Evolutionary conservation across 2,113 vertebrate species (phyloP).

Genomic region (Carettochelys insculpta): DNA sequence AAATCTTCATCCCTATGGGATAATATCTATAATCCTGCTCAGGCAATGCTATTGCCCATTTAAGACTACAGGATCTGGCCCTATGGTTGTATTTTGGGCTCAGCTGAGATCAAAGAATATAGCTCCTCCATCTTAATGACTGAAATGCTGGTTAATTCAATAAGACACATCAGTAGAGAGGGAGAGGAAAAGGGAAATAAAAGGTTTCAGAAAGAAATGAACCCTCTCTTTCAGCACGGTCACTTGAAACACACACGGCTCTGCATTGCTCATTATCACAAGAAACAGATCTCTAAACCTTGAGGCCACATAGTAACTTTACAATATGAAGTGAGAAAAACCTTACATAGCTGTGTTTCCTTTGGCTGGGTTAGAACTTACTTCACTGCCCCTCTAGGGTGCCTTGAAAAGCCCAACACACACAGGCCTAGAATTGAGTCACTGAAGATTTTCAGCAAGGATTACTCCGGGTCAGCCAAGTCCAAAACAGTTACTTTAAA

Average conservation of each 20-base stretch:
- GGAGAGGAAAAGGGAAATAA: not conserved
- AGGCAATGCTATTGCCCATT: not conserved
- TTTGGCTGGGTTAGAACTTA: no score
- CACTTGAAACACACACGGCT: not conserved
- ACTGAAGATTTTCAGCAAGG: not conserved
- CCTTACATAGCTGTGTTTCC: no score
- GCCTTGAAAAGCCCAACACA: not conserved
- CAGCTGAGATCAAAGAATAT: not conserved
- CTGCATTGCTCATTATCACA: not conserved
- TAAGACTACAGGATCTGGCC: not conserved
- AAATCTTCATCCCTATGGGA: not conserved
- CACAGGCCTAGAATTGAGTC: not conserved
- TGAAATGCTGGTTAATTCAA: no score
- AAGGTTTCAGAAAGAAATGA: not conserved
- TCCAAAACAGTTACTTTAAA: no score
- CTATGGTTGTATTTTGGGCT: rapidly evolving
- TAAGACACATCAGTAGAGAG: no score
- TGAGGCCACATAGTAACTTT: not conserved
- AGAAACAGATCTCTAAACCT: not conserved
- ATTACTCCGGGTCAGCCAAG: not conserved
- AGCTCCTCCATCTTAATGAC: no score
- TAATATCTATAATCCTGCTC: not conserved
- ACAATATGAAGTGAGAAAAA: not conserved
- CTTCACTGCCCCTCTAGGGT: no score
- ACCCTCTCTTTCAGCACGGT: rapidly evolving